Base-by-base conservation (phyloP, 2,888 invertebrate species). In the Drosophila antonietae region DNA sequence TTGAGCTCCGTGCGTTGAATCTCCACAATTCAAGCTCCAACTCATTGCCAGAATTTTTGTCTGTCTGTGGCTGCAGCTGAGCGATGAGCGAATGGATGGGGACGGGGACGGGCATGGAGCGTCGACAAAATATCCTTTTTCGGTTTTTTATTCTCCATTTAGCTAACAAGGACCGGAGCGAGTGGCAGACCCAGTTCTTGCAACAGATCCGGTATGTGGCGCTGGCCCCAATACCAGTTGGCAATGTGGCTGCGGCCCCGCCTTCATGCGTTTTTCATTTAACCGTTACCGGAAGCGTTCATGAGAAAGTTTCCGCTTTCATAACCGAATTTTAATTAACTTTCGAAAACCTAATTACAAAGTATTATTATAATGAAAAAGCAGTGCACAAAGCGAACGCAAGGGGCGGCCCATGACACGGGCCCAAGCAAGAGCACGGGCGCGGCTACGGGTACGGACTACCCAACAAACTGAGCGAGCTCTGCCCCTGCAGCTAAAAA, bases 281-380 rank as follows among this genome's bases (percentile, higher is more conserved):
- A 56, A 73, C 82, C 80, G 80, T 80, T 80, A 83, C 76, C 87
- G 86, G 81, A 90, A 91, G 91, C 91, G 90, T 89, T 90, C 91
- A 91, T 87, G 91, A 86, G 85, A 90, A 91, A 90, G 90, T 91
- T 92, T 91, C 91, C 91, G 91, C 91, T 91, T 92, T 92, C 90
- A 91, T 91, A 92, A 91, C 91, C 90, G 91, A 92, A 92, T 92
- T 92, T 92, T 92, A 92, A 92, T 92, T 92, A 92, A 92, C 92
- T 92, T 92, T 92, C 90, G 89, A 91, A 91, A 92, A 92, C 92
- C 92, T 92, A 92, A 92, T 92, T 92, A 92, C 90, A 92, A 92
- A 91, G 91, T 90, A 92, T 92, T 91, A 92, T 92, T 88, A 92
- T 91, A 90, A 91, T 91, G 90, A 91, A 91, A 86, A 87, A 87